phyloP scores from a whole-genome alignment of 2,888 invertebrate genomes.

The Bhutanitis thaidina region DNA sequence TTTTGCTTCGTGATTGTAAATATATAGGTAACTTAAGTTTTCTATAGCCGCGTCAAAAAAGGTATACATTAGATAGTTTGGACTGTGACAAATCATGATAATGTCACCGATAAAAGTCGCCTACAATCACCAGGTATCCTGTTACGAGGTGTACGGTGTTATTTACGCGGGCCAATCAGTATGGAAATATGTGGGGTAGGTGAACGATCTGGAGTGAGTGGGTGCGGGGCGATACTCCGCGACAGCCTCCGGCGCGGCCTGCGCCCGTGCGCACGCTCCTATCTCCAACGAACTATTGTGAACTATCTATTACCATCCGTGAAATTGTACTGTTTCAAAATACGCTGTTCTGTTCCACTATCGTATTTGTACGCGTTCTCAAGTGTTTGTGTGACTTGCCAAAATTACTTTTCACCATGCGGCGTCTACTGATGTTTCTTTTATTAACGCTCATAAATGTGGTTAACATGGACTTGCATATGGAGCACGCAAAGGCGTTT shows the following conservation, averaged over 20 bases:
- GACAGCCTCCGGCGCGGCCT: slow-evolving; percentile 62
- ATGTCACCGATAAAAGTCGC: slow-evolving; percentile 56
- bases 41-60: slow-evolving; percentile 43
- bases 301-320: slow-evolving; percentile 20
- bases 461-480: slow-evolving; percentile 35
- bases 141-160: slow-evolving; percentile 58
- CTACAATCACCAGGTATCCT: slow-evolving; percentile 55
- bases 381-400: slow-evolving; percentile 20
- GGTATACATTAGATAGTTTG: slow-evolving; percentile 43
- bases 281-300: slow-evolving; percentile 29
- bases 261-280: slow-evolving; percentile 67
- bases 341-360: neutral
- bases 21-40: slow-evolving; percentile 23
- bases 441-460: slow-evolving; percentile 40
- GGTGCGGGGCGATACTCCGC: slow-evolving; percentile 51
- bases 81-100: slow-evolving; percentile 62
- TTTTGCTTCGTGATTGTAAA: no score
- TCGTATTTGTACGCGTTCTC: neutral
- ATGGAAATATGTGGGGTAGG: slow-evolving; percentile 75
- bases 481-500: slow-evolving; percentile 13
- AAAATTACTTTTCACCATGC: slow-evolving; percentile 40
- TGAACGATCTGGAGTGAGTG: slow-evolving; percentile 72
- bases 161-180: slow-evolving; percentile 69
- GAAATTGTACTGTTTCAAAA: neutral
- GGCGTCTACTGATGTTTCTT: slow-evolving; percentile 35